These are phyloP conservation scores for Drosophila meridiana DNA, from an alignment of 2,888 invertebrate genomes.

Conservation along the genomic window DNA sequence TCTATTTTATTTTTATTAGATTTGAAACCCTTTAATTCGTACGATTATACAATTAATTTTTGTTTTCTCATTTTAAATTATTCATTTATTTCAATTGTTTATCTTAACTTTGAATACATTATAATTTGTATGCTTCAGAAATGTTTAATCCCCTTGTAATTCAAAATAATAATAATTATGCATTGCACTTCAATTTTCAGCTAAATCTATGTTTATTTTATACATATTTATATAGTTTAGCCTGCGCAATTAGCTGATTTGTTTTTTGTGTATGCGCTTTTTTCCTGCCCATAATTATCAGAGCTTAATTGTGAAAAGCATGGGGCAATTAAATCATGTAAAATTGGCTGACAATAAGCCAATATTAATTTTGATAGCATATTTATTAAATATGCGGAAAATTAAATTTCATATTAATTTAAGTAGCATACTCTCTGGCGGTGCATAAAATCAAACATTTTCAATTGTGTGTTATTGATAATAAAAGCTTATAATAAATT, in stretches of 20 bases:
- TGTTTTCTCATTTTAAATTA: too few species aligned
- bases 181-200: conserved; percentile 10
- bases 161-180: conserved; percentile 22
- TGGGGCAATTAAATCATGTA: conserved; percentile 5
- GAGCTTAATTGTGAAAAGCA: conserved; percentile 22
- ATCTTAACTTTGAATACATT: neutral
- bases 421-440: neutral
- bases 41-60: too few species aligned
- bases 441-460: neutral
- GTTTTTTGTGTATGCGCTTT: conserved; percentile 42
- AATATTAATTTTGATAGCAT: conserved; percentile 10
- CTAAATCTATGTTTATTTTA: neutral
- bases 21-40: too few species aligned
- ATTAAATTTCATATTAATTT: neutral
- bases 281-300: conserved; percentile 12
- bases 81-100: too few species aligned
- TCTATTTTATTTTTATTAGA: too few species aligned
- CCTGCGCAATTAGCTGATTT: conserved; percentile 46
- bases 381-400: neutral
- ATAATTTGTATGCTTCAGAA: conserved; percentile 26
- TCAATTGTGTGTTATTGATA: neutral
- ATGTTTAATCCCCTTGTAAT: conserved; percentile 6
- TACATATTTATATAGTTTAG: conserved; percentile 2
- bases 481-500: neutral
- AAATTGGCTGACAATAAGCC: conserved; percentile 6